Conservation (phyloP, 2,888 invertebrate genomes). For the Pristionchus entomophagus region DNA sequence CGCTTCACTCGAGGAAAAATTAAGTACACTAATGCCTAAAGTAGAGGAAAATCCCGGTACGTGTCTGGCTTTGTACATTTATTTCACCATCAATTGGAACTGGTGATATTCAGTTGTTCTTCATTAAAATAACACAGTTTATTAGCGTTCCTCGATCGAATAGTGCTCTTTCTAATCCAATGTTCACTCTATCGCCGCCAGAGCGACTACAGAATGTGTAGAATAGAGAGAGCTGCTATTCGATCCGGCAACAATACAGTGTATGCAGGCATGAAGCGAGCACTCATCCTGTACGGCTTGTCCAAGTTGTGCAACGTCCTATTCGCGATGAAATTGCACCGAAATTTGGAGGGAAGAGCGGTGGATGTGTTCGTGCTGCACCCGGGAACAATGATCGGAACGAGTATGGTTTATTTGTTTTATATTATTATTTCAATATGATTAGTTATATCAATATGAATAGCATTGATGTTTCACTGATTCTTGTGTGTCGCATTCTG, state of each 20-base stretch:
- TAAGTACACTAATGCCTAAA: background rate
- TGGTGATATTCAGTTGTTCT: background rate
- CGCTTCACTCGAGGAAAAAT: conserved; percentile 1
- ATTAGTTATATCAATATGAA: no score
- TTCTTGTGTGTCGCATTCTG: no score
- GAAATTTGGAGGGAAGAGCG: conserved; percentile 63
- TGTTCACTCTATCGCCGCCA: no score
- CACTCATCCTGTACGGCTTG: conserved; percentile 61
- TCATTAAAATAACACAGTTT: background rate
- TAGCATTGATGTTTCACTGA: no score
- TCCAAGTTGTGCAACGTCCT: conserved; percentile 73
- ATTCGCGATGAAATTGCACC: conserved; percentile 67
- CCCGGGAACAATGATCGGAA: conserved; percentile 91
- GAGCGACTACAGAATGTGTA: no score
- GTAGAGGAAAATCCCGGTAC: background rate
- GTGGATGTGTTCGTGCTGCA: conserved; percentile 84
- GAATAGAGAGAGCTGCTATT: no score
- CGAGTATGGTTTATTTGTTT: conserved; percentile 79
- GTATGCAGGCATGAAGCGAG: background rate
- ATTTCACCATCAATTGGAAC: background rate
- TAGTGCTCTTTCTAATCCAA: no score
- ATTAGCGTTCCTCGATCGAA: no score
- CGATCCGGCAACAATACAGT: no score
- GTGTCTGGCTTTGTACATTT: background rate
- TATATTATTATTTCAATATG: no score